These are phyloP conservation scores for Zaprionus bogoriensis DNA, from an alignment of 2,888 invertebrate genomes.

Conservation along the genomic window DNA sequence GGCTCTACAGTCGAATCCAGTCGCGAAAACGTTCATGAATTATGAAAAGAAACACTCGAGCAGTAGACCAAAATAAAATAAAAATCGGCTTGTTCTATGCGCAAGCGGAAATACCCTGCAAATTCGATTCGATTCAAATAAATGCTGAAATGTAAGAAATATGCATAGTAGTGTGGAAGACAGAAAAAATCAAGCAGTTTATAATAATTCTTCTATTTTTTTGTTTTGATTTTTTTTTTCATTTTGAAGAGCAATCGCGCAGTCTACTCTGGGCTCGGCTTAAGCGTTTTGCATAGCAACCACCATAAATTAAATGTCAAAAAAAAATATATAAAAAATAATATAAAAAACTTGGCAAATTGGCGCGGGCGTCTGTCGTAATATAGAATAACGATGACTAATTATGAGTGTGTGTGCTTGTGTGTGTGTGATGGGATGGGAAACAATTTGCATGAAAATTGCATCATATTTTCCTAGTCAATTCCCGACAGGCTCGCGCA, in stretches of 20 bases:
- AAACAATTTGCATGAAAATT: constrained; percentile 40
- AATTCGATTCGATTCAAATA: neutral
- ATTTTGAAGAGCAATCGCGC: no score
- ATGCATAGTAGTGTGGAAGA: no score
- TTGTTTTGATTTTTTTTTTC: no score
- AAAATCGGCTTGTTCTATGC: neutral
- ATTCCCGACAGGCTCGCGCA: neutral
- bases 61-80: neutral
- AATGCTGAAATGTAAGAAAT: no score
- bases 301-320: constrained; percentile 59
- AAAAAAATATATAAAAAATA: constrained; percentile 61
- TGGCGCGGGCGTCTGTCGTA: constrained; percentile 32
- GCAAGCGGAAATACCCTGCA: constrained; percentile 5
- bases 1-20: constrained; percentile 11
- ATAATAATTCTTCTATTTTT: no score
- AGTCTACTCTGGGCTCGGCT: constrained; percentile 12
- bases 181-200: no score
- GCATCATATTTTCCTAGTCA: neutral
- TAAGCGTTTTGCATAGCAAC: constrained; percentile 31
- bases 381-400: constrained; percentile 20
- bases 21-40: constrained; percentile 21
- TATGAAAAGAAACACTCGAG: constrained; percentile 13
- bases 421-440: neutral
- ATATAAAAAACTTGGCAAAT: constrained; percentile 49
- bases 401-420: constrained; percentile 15